Conservation (phyloP, 2,888 invertebrate species). For the Papilio demoleus region DNA sequence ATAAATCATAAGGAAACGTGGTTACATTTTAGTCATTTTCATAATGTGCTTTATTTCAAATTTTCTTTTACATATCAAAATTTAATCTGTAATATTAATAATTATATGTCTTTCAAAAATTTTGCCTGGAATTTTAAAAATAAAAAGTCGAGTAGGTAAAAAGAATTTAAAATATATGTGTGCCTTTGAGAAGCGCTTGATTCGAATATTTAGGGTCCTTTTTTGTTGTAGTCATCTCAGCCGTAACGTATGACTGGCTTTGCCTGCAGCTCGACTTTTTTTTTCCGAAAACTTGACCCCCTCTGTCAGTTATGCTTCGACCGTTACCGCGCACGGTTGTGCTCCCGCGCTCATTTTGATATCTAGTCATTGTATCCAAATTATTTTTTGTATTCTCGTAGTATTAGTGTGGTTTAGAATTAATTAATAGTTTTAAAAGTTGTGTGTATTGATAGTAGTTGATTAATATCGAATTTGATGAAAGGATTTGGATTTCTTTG, state of each 20-base stretch:
- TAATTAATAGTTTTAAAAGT: constrained; percentile 55
- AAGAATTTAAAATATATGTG: constrained; percentile 49
- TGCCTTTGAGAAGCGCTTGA: constrained; percentile 44
- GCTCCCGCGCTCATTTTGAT: constrained; percentile 65
- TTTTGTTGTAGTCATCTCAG: constrained; percentile 81
- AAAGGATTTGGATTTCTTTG: constrained; percentile 81
- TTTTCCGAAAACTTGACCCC: constrained; percentile 78
- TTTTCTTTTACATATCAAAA: neutral
- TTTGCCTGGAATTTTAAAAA: neutral
- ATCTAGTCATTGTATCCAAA: constrained; percentile 82
- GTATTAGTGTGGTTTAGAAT: constrained; percentile 54
- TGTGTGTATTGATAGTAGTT: constrained; percentile 52
- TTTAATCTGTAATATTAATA: neutral
- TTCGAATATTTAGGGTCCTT: constrained; percentile 78
- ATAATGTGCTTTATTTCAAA: neutral
- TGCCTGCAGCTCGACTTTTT: constrained; percentile 71
- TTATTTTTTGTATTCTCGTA: constrained; percentile 54
- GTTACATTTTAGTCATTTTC: constrained; percentile 7
- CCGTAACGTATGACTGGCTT: constrained; percentile 80
- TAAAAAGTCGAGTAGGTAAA: neutral
- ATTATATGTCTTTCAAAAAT: neutral
- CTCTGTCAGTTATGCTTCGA: constrained; percentile 77
- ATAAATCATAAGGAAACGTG: constrained; percentile 42
- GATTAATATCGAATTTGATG: constrained; percentile 63
- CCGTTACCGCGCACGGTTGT: constrained; percentile 77